phyloP scores from a whole-genome alignment of 2,113 vertebrate species.

The Sminthopsis crassicaudata region DNA sequence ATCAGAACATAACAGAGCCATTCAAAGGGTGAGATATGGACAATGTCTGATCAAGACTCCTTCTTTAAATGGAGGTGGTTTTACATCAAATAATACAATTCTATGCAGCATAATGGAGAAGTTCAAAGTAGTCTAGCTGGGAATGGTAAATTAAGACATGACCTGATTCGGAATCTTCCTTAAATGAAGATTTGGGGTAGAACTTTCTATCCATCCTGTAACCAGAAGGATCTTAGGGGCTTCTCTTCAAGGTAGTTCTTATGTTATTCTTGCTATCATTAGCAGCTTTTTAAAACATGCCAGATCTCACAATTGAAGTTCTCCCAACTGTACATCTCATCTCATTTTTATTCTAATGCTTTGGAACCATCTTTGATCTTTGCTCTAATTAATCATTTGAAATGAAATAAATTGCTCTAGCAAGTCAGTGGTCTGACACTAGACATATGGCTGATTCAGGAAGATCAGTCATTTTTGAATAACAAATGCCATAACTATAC shows the following conservation, averaged over 20 bases:
- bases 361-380: neutral
- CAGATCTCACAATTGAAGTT: neutral
- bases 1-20: no score
- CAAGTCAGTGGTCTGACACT: neutral
- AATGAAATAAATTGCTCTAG: neutral
- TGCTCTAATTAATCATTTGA: neutral
- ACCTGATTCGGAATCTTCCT: neutral
- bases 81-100: neutral
- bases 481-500: neutral
- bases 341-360: neutral
- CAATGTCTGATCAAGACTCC: neutral
- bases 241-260: neutral
- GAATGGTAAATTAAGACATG: neutral
- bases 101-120: neutral
- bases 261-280: neutral
- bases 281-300: neutral
- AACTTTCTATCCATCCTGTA: neutral
- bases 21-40: no score
- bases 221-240: neutral
- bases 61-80: neutral
- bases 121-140: neutral
- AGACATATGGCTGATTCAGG: neutral
- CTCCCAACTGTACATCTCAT: neutral
- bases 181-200: neutral
- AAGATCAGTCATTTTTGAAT: neutral